Base-by-base conservation (phyloP, 2,888 invertebrate genomes). In the Drosophila anomelani region DNA sequence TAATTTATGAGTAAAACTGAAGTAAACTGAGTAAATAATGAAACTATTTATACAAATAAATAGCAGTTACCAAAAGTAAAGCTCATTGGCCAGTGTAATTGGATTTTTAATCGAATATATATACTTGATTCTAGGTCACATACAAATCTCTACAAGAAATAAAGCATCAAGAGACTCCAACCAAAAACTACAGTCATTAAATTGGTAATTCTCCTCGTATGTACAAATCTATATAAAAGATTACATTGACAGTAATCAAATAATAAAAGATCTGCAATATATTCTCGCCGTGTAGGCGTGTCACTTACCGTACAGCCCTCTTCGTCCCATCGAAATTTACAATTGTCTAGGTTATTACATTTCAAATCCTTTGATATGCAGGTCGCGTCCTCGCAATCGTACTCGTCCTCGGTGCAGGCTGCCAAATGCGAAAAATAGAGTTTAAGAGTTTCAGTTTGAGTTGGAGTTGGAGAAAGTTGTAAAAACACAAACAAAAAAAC, bases 361-460 rank as follows among this genome's bases (percentile, higher is more conserved):
- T 92, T 93, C 39, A 98, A 93, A 0, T 91, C 86, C 0, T 78
- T 79, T 38, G 95, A 94, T 76, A 98, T 98, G 93, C 98, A 98
- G 0, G 96, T 96, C 60, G 95, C 95, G 91, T 98, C 98, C 81
- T 97, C 96, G 89, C 98, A 98, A 92, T 97, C 96, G 88, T 96
- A 97, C 85, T 97, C 97, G 0, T 90, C 91, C 94, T 73, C 80
- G n/a, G 75, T 59, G 75, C 90, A 90, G 60, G 46, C 84, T 85
- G 57, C 53, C 53, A 38, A 36, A 41, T 54, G 55, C 54, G 55
- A 41, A 39, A 23, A 58, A 34, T 17, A 71, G 17, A 47, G 47
- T 47, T 68, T 47, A n/a, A 15, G 36, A 26, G 32, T 47, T 64
- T 41, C 20, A 15, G 29, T 47, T 64, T 41, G 23, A 46, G 46